Percentiles rank a stretch among this genome's conserved stretches.
Conservation (phyloP, 2,888 invertebrate genomes). For the Pandemis cinnamomeana region DNA sequence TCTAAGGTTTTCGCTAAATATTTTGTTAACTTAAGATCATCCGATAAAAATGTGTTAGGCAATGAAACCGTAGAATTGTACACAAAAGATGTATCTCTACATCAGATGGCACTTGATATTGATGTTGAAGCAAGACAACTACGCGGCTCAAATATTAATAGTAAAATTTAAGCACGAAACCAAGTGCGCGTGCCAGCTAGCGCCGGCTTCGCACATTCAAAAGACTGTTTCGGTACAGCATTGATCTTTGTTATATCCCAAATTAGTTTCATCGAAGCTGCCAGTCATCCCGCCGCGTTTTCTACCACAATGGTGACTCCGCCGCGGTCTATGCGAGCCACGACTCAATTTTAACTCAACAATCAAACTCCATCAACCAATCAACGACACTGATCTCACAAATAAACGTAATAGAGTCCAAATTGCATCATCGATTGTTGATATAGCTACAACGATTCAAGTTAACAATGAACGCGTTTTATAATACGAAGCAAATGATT, state of each 20-base stretch:
- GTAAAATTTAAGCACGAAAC: constrained; percentile 32
- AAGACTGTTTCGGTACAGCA: constrained; percentile 78
- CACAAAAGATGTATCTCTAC: constrained; percentile 1
- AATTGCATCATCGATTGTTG: constrained; percentile 62
- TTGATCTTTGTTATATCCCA: constrained; percentile 82
- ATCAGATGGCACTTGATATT: background rate
- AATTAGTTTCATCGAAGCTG: constrained; percentile 83
- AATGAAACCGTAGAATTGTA: background rate
- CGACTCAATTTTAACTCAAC: constrained; percentile 66
- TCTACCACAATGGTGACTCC: constrained; percentile 77
- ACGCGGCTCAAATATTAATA: constrained; percentile 35
- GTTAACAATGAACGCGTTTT: constrained; percentile 59
- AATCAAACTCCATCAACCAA: constrained; percentile 55
- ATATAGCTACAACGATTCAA: constrained; percentile 62
- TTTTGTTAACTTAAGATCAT: background rate
- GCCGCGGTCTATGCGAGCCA: constrained; percentile 67
- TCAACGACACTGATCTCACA: constrained; percentile 62
- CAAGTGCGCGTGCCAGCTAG: constrained; percentile 63
- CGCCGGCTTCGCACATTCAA: constrained; percentile 72
- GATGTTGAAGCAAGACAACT: constrained; percentile 20
- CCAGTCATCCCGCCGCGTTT: constrained; percentile 80
- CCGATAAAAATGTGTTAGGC: background rate
- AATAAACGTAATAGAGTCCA: constrained; percentile 67
- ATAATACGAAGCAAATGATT: constrained; percentile 56
- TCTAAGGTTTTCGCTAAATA: background rate